Evolutionary conservation across 2,888 invertebrate genomes (phyloP).

Genomic region (Dioctria rufipes): DNA sequence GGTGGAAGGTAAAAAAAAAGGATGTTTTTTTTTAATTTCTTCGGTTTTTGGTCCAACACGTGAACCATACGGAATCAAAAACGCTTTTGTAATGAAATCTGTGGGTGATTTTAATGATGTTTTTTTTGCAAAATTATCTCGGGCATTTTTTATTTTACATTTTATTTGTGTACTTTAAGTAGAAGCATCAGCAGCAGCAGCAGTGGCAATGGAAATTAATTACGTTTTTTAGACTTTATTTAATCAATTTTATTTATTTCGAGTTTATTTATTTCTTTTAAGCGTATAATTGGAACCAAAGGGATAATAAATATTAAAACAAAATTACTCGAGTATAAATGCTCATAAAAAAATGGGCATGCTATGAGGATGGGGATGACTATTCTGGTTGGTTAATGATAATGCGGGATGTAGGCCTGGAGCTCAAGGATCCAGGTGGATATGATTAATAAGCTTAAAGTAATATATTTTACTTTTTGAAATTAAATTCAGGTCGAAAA

Average conservation of each 20-base stretch:
- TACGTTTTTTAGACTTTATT: background rate
- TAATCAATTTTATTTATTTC: conserved; percentile 2
- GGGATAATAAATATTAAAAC: background rate
- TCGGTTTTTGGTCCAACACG: background rate
- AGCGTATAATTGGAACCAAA: background rate
- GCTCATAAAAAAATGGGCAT: background rate
- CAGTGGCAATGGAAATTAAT: no score
- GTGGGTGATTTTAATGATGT: background rate
- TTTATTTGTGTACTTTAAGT: background rate
- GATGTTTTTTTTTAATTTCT: background rate
- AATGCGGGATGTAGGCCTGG: no score
- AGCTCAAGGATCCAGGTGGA: no score
- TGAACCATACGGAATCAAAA: background rate
- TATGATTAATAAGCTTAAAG: no score
- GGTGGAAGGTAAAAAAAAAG: background rate
- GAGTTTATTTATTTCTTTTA: background rate
- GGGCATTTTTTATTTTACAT: no score
- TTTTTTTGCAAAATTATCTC: background rate
- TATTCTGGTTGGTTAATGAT: no score
- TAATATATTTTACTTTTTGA: no score
- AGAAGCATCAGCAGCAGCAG: no score
- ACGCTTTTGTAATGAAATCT: background rate
- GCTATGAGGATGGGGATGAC: no score
- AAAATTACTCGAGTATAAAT: background rate
- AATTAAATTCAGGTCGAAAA: no score